These are phyloP conservation scores for Petrophora chlorosata DNA, from an alignment of 2,888 invertebrate species.

Conservation along the genomic window DNA sequence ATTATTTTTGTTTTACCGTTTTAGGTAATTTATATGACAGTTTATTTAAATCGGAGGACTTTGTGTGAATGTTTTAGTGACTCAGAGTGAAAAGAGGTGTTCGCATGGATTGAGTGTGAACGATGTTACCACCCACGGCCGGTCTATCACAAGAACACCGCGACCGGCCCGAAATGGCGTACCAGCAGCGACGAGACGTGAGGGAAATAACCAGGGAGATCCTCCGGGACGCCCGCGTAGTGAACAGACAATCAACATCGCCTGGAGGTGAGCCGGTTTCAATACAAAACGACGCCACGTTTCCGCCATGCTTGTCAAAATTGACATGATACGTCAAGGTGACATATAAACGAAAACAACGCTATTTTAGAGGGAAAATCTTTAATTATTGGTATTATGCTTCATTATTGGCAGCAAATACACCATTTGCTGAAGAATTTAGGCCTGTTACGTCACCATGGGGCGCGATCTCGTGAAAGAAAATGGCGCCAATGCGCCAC, in stretches of 20 bases:
- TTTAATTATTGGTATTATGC: slow-evolving; percentile 33
- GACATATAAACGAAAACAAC: slow-evolving; percentile 80
- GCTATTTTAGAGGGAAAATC: slow-evolving; percentile 56
- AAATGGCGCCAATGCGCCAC: slow-evolving; percentile 80
- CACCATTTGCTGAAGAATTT: slow-evolving; percentile 48
- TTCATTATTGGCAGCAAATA: slow-evolving; percentile 22
- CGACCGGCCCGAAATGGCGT: slow-evolving; percentile 80
- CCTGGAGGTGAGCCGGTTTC: slow-evolving; percentile 77
- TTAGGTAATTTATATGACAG: slow-evolving; percentile 38
- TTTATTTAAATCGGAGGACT: slow-evolving; percentile 33
- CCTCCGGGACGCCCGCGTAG: slow-evolving; percentile 73
- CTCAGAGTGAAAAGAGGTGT: slow-evolving; percentile 52
- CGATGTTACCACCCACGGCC: slow-evolving; percentile 80
- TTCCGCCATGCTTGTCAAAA: slow-evolving; percentile 82
- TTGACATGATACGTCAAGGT: slow-evolving; percentile 82
- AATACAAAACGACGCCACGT: slow-evolving; percentile 80
- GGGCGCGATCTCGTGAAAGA: slow-evolving; percentile 67
- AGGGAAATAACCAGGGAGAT: slow-evolving; percentile 76
- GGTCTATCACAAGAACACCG: slow-evolving; percentile 76
- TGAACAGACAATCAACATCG: slow-evolving; percentile 74
- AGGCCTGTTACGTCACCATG: slow-evolving; percentile 75
- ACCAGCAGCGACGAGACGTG: slow-evolving; percentile 76
- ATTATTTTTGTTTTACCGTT: slow-evolving; percentile 56
- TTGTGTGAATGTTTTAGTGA: slow-evolving; percentile 51
- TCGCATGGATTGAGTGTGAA: slow-evolving; percentile 75